Conservation (phyloP, 2,888 invertebrate genomes). For the Baronia brevicornis region DNA sequence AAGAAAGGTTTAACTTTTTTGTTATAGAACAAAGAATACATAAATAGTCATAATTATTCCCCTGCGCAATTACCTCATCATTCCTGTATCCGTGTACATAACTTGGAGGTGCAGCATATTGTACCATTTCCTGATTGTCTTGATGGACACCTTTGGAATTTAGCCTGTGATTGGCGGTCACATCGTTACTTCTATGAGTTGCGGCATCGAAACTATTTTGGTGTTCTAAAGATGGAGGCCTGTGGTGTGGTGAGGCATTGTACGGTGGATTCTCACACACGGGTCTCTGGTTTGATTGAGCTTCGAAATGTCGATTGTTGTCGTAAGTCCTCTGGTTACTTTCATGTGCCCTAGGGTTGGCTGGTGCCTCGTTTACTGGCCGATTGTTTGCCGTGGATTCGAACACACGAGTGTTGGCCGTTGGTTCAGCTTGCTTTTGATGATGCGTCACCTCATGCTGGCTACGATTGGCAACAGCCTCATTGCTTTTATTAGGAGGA, state of each 20-base stretch:
- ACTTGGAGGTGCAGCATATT: constrained; percentile 22
- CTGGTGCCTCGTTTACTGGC: constrained; percentile 1
- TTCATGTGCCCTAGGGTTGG: constrained; percentile 9
- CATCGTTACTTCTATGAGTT: constrained; percentile 20
- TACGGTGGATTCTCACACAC: constrained; percentile 10
- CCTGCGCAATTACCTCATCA: constrained; percentile 36
- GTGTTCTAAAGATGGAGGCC: constrained; percentile 12
- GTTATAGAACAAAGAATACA: not conserved
- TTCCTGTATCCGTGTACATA: constrained; percentile 36
- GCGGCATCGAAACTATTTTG: constrained; percentile 16
- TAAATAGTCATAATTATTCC: not conserved
- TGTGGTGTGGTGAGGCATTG: constrained; percentile 10
- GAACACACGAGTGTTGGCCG: not conserved
- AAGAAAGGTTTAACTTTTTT: not conserved
- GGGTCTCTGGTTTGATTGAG: constrained; percentile 14
- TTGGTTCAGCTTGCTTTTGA: not conserved
- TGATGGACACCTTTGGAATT: constrained; percentile 29
- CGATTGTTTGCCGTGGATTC: not conserved
- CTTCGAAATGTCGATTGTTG: constrained; percentile 10
- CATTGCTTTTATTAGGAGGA: too few relatives aligned
- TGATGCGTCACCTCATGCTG: not conserved
- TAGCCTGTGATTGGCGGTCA: constrained; percentile 16
- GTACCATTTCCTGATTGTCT: constrained; percentile 30
- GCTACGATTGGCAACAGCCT: too few relatives aligned
- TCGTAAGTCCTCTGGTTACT: constrained; percentile 20